phyloP scores from a whole-genome alignment of 2,888 invertebrate species.

The Stenichneumon culpator region DNA sequence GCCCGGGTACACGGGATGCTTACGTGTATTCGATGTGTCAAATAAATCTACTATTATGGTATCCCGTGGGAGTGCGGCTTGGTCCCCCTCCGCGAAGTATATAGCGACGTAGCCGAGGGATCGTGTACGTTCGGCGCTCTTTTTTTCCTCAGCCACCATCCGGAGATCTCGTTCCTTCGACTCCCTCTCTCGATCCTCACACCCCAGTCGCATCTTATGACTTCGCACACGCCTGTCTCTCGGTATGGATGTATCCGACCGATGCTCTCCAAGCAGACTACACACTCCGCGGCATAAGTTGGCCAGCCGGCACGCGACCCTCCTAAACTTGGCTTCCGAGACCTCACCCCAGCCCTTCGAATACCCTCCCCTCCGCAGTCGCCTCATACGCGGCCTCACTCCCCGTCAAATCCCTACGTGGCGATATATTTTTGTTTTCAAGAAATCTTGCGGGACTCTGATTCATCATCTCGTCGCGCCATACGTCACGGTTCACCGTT shows the following conservation, averaged over 20 bases:
- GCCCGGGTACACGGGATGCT: constrained; percentile 20
- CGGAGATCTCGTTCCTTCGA: constrained; percentile 51
- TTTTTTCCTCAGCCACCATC: constrained; percentile 54
- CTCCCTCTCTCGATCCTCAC: constrained; percentile 10
- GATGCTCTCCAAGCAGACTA: not conserved
- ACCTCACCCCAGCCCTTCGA: constrained; percentile 54
- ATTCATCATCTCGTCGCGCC: constrained; percentile 63
- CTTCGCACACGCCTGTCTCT: constrained; percentile 22
- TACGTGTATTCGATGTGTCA: constrained; percentile 78
- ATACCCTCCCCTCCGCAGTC: constrained; percentile 27
- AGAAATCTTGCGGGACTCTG: constrained; percentile 72
- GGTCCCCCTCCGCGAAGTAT: constrained; percentile 35
- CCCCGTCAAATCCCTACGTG: constrained; percentile 69
- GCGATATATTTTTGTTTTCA: constrained; percentile 73
- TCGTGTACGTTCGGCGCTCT: constrained; percentile 54
- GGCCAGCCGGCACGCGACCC: constrained; percentile 68
- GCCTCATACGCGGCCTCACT: constrained; percentile 70
- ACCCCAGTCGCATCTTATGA: constrained; percentile 33
- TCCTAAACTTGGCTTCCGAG: constrained; percentile 69
- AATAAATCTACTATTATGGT: constrained; percentile 84
- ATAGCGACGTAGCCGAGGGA: constrained; percentile 42
- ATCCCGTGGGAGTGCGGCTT: constrained; percentile 78
- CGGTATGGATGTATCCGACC: constrained; percentile 5
- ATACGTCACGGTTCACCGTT: constrained; percentile 18
- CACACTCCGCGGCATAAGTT: constrained; percentile 44